Conservation (phyloP, 2,113 vertebrate species). For the Holacanthus passer region DNA sequence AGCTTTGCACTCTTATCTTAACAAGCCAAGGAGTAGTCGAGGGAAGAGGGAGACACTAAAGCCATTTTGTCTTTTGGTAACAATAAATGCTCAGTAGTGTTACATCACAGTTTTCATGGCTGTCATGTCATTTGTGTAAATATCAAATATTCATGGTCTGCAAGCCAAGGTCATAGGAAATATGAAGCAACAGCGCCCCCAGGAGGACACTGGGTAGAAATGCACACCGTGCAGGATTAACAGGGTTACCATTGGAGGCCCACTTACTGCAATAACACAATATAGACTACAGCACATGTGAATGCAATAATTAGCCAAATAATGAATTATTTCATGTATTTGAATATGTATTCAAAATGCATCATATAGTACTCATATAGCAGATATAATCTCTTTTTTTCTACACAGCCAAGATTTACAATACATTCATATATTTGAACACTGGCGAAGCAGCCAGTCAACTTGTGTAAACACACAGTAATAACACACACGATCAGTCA, state of each 20-base stretch:
- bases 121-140: conserved; percentile 59
- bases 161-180: conserved; percentile 70
- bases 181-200: conserved; percentile 68
- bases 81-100: conserved; percentile 43
- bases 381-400: conserved; percentile 66
- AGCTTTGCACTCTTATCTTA: conserved; percentile 82
- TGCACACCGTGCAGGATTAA: conserved; percentile 51
- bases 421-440: conserved; percentile 48
- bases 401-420: conserved; percentile 68
- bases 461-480: conserved; percentile 41
- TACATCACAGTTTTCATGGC: conserved; percentile 39
- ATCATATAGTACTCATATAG: conserved; percentile 47
- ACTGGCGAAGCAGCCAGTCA: conserved; percentile 8
- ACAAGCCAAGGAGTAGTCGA: conserved; percentile 77
- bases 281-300: conserved; percentile 66
- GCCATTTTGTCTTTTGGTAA: conserved; percentile 73
- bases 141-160: conserved; percentile 49
- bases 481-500: conserved; percentile 28
- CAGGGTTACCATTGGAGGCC: conserved; percentile 63
- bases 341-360: conserved; percentile 70
- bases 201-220: conserved; percentile 58
- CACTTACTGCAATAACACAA: conserved; percentile 72
- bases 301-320: conserved; percentile 78
- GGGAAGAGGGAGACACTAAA: conserved; percentile 70
- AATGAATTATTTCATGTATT: conserved; percentile 63